Evolutionary conservation across 2,113 vertebrate genomes (phyloP), one percentile per base, ranked within the genome.

Genomic region (Callopanchax toddi): DNA sequence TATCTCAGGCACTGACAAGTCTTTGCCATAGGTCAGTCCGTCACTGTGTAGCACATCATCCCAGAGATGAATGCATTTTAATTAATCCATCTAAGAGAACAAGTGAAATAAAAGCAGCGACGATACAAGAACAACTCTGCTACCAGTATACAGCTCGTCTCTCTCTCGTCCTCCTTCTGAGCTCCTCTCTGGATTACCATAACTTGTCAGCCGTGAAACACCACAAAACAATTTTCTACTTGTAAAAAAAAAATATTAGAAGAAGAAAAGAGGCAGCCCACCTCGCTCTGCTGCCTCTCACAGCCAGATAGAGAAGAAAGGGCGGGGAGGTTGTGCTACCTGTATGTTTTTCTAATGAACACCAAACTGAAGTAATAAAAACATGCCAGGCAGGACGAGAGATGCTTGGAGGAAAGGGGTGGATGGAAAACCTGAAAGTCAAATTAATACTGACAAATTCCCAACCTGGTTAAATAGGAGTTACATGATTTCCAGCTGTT

Each of bases 111-210:
- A 93, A n/a, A 93, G 93, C 86, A 84, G 86, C 85, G 71, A 72
- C 91, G 92, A 93, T 93, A 79, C 48, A 93, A 93, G 90, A 89
- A 91, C 93, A 92, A 92, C 93, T 92, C 87, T 70, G 87, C 81
- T 91, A 92, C 89, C 94, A 92, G 92, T 74, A 54, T 69, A 25
- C 87, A 88, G 88, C 95, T 93, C 77, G 66, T 76, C 78, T 71
- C 77, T 59, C 64, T 64, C 63, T 78, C 76, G 58, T 86, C 89
- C 91, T 94, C 92, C 90, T 92, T 94, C 94, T 89, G 91, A 94
- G 93, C 94, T 92, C 93, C 93, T 89, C 86, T 21, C 92, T 88
- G 93, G 93, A 96, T 97, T 96, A 95, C 90, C 92, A 93, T 94
- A 94, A 94, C 95, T 94, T 90, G 93, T 93, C 94, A 94, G 90